Conservation (phyloP, 1,140 invertebrate genomes). For the Capitella teleta region DNA sequence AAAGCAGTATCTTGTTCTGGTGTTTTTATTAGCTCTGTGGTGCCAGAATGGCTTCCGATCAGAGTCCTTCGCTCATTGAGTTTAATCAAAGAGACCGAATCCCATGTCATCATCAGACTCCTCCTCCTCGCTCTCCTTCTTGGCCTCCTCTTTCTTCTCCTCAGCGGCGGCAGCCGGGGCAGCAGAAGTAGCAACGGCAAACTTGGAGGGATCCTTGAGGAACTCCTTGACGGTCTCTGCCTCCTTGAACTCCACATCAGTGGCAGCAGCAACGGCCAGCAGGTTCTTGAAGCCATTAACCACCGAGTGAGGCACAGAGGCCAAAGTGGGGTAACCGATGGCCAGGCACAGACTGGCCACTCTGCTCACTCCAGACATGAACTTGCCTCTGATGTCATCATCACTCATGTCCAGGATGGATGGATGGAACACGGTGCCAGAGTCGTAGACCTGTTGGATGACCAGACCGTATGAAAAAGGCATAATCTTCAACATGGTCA, state of each 20-base stretch:
- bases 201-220: slow-evolving; percentile 81
- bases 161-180: slow-evolving; percentile 45
- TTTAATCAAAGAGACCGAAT: slow-evolving; percentile 47
- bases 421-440: slow-evolving; percentile 92
- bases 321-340: slow-evolving; percentile 91
- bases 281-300: slow-evolving; percentile 97
- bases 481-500: slow-evolving; percentile 99
- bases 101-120: slow-evolving; percentile 84
- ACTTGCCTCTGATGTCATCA: slow-evolving; percentile 81
- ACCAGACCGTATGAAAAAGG: slow-evolving; percentile 97
- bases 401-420: slow-evolving; percentile 95
- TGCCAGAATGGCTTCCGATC: no score
- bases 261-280: slow-evolving; percentile 87
- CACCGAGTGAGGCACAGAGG: slow-evolving; percentile 92
- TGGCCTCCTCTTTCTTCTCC: slow-evolving; percentile 61
- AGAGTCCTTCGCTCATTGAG: neutral
- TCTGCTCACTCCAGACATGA: slow-evolving; percentile 84
- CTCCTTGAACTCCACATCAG: slow-evolving; percentile 89
- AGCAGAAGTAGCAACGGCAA: slow-evolving; percentile 55
- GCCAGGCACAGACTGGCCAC: slow-evolving; percentile 85
- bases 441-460: slow-evolving; percentile 86
- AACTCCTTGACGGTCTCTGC: slow-evolving; percentile 66
- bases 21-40: no score
- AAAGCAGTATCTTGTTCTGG: no score
- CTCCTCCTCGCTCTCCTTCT: slow-evolving; percentile 61